Base-by-base conservation (phyloP, 2,113 vertebrate species). In the Boulengerochromis microlepis region DNA sequence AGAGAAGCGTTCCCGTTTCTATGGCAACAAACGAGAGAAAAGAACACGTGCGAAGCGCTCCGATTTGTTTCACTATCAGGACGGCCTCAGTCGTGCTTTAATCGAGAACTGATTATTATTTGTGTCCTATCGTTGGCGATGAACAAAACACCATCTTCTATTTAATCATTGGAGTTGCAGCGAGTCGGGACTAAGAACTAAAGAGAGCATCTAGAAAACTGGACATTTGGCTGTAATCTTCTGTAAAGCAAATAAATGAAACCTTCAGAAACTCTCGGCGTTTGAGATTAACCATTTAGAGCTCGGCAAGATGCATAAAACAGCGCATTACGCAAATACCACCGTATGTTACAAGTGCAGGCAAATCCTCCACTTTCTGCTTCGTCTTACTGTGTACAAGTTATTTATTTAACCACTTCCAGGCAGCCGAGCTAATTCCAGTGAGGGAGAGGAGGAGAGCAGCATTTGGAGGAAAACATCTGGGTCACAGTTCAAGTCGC, bases 401-500 rank as follows among this genome's bases (percentile, higher is more conserved):
- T 59, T 82, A 35, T 80, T 52, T 54, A 57, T 57, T 74, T 80
- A 10, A 80, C 38, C 8, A 59, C 24, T 85, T 89, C 50, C 59
- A 57, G 83, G 66, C 76, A 76, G 85, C 74, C 3, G 6, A 66
- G 56, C 59, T 74, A 86, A 86, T 19, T 87, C 56, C 64, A 76
- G 45, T 1, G 4, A 69, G 53, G n/a, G 61, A 71, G 57, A 85
- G 78, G 54, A 52, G 11, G 56, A 54, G n/a, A 22, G 56, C 35
- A 47, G 12, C 5, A 1, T 90, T 89, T 87, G 76, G 31, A 80
- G 18, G 69, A 86, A 64, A 88, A 59, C 84, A 95, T 92, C 66
- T 90, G 82, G 78, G 90, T 90, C 87, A 92, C 74, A 91, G 93
- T 93, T 94, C 87, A 91, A 87, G 50, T 47, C 16, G 40, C 29